A percentile compares a stretch with the other conserved stretches of the same genome.
Evolutionary conservation across 1,140 invertebrate species (phyloP).

Genomic region (Cheumatopsyche charites): DNA sequence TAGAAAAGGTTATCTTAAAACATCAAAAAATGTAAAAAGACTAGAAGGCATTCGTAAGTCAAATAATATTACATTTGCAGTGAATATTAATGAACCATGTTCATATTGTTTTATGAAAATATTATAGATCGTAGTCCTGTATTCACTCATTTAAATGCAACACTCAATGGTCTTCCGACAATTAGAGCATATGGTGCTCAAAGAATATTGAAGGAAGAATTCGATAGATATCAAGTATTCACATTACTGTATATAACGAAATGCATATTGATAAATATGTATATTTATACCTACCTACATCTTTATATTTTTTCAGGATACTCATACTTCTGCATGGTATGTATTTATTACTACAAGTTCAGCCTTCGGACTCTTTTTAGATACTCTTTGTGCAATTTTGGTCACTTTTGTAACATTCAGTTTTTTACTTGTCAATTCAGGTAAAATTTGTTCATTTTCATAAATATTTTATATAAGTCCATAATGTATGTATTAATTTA

Average conservation of each 20-base stretch:
- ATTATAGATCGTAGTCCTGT: conserved; percentile 67
- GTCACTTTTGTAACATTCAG: conserved; percentile 66
- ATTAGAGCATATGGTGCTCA: conserved; percentile 73
- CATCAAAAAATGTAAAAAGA: conserved; percentile 79
- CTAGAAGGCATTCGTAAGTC: conserved; percentile 76
- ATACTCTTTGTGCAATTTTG: conserved; percentile 69
- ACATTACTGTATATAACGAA: no score
- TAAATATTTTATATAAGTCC: neutral
- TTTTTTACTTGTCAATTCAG: conserved; percentile 59
- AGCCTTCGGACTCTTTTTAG: conserved; percentile 73
- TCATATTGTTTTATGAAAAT: no score
- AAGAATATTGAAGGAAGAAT: conserved; percentile 68
- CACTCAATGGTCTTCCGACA: conserved; percentile 76
- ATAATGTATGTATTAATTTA: no score
- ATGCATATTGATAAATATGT: neutral
- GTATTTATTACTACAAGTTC: conserved; percentile 69
- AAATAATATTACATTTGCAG: no score
- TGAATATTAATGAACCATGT: no score
- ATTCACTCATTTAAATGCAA: conserved; percentile 78
- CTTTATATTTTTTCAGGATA: conserved; percentile 55
- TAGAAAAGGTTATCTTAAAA: conserved; percentile 72
- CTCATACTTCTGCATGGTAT: conserved; percentile 72
- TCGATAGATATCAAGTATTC: conserved; percentile 60
- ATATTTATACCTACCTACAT: no score
- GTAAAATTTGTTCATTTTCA: conserved; percentile 15